Conservation (phyloP, 2,888 invertebrate genomes). For the Metellina segmentata region DNA sequence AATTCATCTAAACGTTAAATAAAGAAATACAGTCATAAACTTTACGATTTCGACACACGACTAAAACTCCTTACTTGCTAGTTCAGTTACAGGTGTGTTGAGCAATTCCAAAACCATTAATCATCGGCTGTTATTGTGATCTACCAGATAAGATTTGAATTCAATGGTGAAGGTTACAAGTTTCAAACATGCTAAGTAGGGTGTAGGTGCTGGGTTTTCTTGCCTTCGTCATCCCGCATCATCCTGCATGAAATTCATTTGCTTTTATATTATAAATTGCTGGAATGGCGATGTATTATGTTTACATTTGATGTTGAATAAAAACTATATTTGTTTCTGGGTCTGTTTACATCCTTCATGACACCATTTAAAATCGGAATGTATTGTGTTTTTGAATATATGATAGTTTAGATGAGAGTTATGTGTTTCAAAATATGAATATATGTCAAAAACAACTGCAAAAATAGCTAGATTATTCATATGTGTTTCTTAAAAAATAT, state of each 20-base stretch:
- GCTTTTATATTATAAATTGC: not conserved
- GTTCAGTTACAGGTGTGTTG: not conserved
- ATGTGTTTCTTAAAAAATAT: too few species aligned
- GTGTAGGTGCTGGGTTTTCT: slow-evolving; percentile 43
- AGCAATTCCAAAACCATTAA: not conserved
- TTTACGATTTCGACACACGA: too few species aligned
- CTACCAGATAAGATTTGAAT: not conserved
- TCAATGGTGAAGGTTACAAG: slow-evolving; percentile 39
- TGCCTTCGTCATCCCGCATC: not conserved
- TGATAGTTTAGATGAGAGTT: too few species aligned
- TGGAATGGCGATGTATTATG: not conserved
- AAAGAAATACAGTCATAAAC: too few species aligned
- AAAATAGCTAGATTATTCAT: too few species aligned
- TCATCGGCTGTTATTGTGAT: not conserved
- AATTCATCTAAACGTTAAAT: too few species aligned
- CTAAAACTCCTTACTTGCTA: too few species aligned
- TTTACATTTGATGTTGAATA: slow-evolving; percentile 33
- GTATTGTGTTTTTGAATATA: too few species aligned
- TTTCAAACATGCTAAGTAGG: slow-evolving; percentile 15
- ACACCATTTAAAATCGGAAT: too few species aligned
- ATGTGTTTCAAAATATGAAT: too few species aligned
- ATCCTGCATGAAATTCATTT: not conserved
- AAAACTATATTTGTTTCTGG: slow-evolving; percentile 23
- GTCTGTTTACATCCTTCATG: not conserved
- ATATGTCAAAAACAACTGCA: too few species aligned